phyloP scores from a whole-genome alignment of 2,797 vertebrate species.

The Centropyge bicolor region DNA sequence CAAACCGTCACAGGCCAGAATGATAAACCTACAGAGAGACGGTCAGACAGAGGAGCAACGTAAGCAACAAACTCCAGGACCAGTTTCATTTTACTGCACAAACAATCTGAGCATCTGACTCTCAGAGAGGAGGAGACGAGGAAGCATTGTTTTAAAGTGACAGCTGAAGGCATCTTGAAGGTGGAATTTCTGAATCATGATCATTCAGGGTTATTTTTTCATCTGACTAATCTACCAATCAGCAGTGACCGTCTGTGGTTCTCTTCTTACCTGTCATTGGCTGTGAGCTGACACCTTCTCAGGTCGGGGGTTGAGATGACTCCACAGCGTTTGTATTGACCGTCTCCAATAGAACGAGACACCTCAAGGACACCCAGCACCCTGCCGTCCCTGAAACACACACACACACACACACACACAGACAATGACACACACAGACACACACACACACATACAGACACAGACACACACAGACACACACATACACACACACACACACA shows the following conservation, averaged over 20 bases:
- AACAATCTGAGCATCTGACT: background rate
- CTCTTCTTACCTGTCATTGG: conserved; percentile 89
- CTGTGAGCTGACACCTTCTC: conserved; percentile 91
- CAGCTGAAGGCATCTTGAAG: background rate
- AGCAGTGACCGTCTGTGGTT: background rate
- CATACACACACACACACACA: background rate
- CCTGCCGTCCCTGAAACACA: conserved; percentile 88
- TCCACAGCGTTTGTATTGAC: conserved; percentile 96
- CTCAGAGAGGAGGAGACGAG: background rate
- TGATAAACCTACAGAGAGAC: conserved; percentile 88
- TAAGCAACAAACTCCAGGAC: background rate
- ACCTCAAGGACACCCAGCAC: conserved; percentile 96
- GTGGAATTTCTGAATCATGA: background rate
- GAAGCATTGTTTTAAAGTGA: background rate
- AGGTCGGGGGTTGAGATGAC: conserved; percentile 95
- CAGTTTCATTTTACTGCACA: too few relatives aligned
- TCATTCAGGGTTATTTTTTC: background rate
- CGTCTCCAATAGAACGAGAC: conserved; percentile 96
- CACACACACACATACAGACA: background rate
- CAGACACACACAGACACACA: background rate
- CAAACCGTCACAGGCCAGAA: conserved; percentile 95
- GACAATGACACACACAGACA: background rate
- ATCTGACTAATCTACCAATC: background rate
- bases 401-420: background rate
- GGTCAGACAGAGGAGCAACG: too few relatives aligned